These are phyloP conservation scores for Xiphorhynchus erythropygius DNA, from an alignment of 2,797 vertebrate genomes.

Conservation along the genomic window DNA sequence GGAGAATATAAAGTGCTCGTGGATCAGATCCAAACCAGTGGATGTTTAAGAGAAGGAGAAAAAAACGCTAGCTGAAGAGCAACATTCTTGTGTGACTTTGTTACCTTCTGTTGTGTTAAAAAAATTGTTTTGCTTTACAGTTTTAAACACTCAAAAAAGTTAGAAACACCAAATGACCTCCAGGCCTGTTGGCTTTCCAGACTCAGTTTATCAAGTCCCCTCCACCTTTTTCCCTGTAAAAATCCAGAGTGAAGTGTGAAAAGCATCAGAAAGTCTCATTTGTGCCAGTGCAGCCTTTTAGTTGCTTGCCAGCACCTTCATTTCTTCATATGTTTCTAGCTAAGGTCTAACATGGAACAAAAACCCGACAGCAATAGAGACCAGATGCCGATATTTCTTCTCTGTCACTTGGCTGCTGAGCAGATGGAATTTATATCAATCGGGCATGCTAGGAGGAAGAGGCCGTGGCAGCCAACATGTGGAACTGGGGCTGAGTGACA, in stretches of 20 bases:
- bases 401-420: conserved; percentile 89
- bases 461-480: conserved; percentile 90
- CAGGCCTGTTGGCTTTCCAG: conserved; percentile 74
- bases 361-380: conserved; percentile 88
- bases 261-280: conserved; percentile 83
- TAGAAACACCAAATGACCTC: conserved; percentile 75
- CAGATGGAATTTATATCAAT: conserved; percentile 99
- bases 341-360: conserved; percentile 89
- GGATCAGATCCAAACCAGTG: conserved; percentile 77
- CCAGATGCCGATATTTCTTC: conserved; percentile 89
- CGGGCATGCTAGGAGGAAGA: conserved; percentile 87
- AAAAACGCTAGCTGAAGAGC: conserved; percentile 55
- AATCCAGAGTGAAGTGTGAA: conserved; percentile 82
- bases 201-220: conserved; percentile 77
- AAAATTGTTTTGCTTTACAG: conserved; percentile 56
- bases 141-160: conserved; percentile 67
- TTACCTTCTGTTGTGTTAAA: conserved; percentile 74
- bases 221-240: conserved; percentile 75
- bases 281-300: conserved; percentile 83
- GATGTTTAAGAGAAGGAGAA: conserved; percentile 67
- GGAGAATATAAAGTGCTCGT: conserved; percentile 76
- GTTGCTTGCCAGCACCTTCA: conserved; percentile 82
- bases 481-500: conserved; percentile 96
- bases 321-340: conserved; percentile 87
- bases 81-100: conserved; percentile 72